Conservation (phyloP, 2,888 invertebrate genomes). For the Celastrina argiolus region DNA sequence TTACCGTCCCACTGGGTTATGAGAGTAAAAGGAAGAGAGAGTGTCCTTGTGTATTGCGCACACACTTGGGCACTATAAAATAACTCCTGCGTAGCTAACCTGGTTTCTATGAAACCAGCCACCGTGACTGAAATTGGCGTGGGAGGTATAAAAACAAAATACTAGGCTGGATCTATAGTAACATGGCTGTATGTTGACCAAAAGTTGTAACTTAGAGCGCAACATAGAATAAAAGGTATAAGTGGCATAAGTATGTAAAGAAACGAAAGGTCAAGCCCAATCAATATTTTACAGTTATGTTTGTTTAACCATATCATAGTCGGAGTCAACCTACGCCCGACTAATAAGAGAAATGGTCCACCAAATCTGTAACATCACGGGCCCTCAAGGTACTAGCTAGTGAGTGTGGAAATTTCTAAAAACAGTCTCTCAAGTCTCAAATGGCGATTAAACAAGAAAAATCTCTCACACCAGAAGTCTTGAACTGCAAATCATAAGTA, state of each 20-base stretch:
- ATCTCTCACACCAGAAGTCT: no score
- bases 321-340: neutral
- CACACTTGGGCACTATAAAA: no score
- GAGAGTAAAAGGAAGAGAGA: no score
- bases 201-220: no score
- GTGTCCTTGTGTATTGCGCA: no score
- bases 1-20: no score
- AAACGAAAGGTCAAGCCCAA: conserved; percentile 14
- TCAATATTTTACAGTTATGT: conserved; percentile 20
- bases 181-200: neutral
- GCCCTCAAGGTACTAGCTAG: conserved; percentile 9
- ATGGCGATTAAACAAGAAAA: neutral
- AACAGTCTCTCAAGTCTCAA: neutral
- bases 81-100: no score
- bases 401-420: conserved; percentile 8
- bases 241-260: conserved; percentile 4
- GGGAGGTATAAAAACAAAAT: no score
- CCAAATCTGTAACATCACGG: conserved; percentile 8
- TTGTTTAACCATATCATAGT: neutral
- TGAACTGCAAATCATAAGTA: no score
- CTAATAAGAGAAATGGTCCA: neutral
- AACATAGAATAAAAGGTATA: neutral
- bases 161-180: neutral
- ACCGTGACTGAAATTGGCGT: no score
- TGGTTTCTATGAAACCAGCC: no score